Evolutionary conservation across 2,888 invertebrate genomes (phyloP).

Genomic region (Hermodice carunculata): DNA sequence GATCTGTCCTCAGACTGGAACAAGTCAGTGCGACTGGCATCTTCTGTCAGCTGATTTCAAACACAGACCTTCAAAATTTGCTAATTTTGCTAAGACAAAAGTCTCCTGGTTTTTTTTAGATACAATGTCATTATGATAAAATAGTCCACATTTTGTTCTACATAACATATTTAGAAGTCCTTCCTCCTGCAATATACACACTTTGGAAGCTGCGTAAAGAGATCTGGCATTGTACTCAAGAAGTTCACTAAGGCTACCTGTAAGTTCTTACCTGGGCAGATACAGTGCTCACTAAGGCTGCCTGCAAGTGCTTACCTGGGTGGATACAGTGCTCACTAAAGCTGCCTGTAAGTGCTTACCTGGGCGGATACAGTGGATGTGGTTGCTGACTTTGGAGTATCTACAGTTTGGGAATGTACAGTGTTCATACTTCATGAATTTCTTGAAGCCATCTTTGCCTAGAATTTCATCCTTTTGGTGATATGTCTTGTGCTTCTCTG

Average conservation of each 20-base stretch:
- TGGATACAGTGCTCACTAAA: conserved; percentile 69
- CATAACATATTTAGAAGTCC: too few relatives aligned
- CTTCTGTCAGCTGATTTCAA: too few relatives aligned
- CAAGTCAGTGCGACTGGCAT: too few relatives aligned
- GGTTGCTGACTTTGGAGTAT: conserved; percentile 95
- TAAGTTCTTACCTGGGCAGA: not conserved
- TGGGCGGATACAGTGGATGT: conserved; percentile 94
- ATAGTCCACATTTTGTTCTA: too few relatives aligned
- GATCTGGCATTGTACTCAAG: not conserved
- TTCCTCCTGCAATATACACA: too few relatives aligned
- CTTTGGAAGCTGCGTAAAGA: too few relatives aligned
- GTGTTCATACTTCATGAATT: conserved; percentile 96
- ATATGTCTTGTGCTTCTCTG: conserved; percentile 98
- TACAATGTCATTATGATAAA: too few relatives aligned
- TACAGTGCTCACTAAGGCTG: not conserved
- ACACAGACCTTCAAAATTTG: too few relatives aligned
- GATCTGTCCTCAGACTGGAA: too few relatives aligned
- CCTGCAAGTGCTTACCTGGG: not conserved
- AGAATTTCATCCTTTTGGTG: conserved; percentile 98
- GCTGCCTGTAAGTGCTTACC: conserved; percentile 52
- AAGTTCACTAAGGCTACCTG: not conserved
- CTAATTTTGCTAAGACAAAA: too few relatives aligned
- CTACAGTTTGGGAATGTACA: conserved; percentile 93
- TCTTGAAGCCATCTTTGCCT: conserved; percentile 96
- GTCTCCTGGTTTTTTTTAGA: too few relatives aligned